Evolutionary conservation across 2,888 invertebrate genomes (phyloP).

Genomic region (Plagodis dolabraria): DNA sequence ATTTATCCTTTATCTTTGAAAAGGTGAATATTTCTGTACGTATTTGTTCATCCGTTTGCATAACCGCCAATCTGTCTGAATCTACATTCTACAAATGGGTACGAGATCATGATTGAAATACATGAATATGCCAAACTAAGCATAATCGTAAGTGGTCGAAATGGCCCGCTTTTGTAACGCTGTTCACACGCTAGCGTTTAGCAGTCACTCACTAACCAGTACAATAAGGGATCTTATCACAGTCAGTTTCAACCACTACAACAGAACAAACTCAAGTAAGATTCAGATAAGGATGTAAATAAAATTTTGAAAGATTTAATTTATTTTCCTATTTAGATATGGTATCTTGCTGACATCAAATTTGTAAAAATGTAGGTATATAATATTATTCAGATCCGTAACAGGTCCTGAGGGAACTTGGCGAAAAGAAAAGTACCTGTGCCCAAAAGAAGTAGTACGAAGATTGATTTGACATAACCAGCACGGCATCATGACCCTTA

Average conservation of each 20-base stretch:
- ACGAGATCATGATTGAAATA: slow-evolving; percentile 51
- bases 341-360: no score
- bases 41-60: slow-evolving; percentile 38
- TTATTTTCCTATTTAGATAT: no score
- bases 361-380: no score
- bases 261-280: no score
- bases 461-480: no score
- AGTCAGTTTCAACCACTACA: not conserved
- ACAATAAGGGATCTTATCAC: slow-evolving; percentile 7
- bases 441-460: no score
- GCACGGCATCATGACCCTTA: no score
- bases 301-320: no score
- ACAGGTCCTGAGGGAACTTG: no score
- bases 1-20: slow-evolving; percentile 16
- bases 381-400: no score
- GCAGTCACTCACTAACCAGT: slow-evolving; percentile 17
- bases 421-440: no score
- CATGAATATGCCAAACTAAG: slow-evolving; percentile 53
- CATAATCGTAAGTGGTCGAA: slow-evolving; percentile 52
- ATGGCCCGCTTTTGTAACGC: slow-evolving; percentile 39
- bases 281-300: no score
- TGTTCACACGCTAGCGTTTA: slow-evolving; percentile 51
- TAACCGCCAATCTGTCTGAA: slow-evolving; percentile 39
- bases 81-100: slow-evolving; percentile 35
- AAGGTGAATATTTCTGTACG: slow-evolving; percentile 8